These are phyloP conservation scores for Carassius auratus DNA, from an alignment of 2,113 vertebrate species.

Conservation along the genomic window DNA sequence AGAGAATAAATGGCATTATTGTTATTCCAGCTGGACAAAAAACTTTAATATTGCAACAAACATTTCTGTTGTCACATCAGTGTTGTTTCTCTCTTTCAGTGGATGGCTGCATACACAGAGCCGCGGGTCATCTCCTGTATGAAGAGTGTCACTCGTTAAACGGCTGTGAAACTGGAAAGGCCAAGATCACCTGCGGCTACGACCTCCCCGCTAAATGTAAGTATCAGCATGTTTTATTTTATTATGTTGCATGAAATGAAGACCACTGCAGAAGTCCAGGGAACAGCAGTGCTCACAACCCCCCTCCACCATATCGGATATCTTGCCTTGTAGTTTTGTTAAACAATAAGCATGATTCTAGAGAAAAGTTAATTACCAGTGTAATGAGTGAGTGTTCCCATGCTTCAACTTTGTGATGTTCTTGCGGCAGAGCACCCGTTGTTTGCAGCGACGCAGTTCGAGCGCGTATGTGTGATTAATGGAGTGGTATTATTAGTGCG, in stretches of 20 bases:
- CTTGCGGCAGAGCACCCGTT: conserved; percentile 39
- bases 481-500: conserved; percentile 60
- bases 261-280: background rate
- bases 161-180: conserved; percentile 93
- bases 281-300: background rate
- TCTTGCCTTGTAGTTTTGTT: background rate
- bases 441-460: conserved; percentile 35
- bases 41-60: background rate
- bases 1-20: background rate
- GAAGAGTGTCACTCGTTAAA: conserved; percentile 92
- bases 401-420: conserved; percentile 41
- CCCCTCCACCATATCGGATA: background rate
- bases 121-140: conserved; percentile 88
- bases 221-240: conserved; percentile 66
- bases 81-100: conserved; percentile 73
- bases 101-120: conserved; percentile 97
- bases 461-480: conserved; percentile 63
- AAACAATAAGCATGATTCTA: conserved; percentile 21
- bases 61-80: background rate
- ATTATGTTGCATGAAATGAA: conserved; percentile 7
- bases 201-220: conserved; percentile 96
- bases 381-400: conserved; percentile 51
- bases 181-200: conserved; percentile 96
- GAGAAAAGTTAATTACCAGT: conserved; percentile 37
- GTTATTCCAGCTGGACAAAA: background rate